Percentiles rank a stretch among this genome's conserved stretches.
Conservation (phyloP, 2,888 invertebrate genomes). For the Lysandra coridon region DNA sequence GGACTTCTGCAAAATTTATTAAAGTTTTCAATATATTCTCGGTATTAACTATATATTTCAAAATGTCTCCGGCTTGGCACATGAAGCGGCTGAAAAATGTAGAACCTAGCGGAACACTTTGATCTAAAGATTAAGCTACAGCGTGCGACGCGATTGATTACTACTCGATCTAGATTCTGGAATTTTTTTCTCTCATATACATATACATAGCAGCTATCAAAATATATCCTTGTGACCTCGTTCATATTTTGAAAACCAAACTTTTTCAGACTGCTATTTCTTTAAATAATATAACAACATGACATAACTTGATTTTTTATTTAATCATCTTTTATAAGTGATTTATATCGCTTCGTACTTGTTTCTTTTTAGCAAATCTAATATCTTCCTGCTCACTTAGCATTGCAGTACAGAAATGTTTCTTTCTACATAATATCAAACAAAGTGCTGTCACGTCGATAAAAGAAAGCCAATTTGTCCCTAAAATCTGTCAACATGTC, state of each 20-base stretch:
- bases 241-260: background rate
- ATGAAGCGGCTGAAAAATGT: constrained; percentile 5
- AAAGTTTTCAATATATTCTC: background rate
- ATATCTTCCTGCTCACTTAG: too few species aligned
- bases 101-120: background rate
- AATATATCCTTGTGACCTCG: background rate
- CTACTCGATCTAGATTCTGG: background rate
- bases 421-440: too few species aligned
- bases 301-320: too few species aligned
- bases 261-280: too few species aligned
- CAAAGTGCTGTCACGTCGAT: too few species aligned
- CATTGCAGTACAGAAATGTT: too few species aligned
- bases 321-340: too few species aligned
- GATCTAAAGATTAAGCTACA: background rate
- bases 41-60: background rate
- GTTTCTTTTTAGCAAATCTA: too few species aligned
- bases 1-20: background rate
- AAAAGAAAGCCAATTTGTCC: too few species aligned
- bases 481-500: too few species aligned
- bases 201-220: background rate
- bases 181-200: background rate
- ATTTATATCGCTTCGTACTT: too few species aligned
- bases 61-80: constrained; percentile 20
- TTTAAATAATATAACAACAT: too few species aligned
- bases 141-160: background rate